These are phyloP conservation scores for Agrochola litura DNA, from an alignment of 2,888 invertebrate genomes.

Conservation along the genomic window DNA sequence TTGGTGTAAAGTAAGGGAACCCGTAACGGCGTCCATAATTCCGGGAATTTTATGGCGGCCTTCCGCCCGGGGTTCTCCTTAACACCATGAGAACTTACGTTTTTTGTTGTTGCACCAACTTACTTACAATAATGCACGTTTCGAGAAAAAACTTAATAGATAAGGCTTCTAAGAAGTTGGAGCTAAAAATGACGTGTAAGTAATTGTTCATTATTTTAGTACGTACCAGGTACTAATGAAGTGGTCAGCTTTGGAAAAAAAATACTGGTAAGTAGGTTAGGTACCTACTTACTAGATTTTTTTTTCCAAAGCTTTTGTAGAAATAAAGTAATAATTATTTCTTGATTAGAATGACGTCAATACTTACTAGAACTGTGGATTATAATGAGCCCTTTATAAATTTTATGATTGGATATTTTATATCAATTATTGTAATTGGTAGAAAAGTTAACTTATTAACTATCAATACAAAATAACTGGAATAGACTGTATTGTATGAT, in stretches of 20 bases:
- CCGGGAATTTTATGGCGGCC: slow-evolving; percentile 53
- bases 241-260: too few relatives aligned
- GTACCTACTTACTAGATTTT: too few relatives aligned
- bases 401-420: too few relatives aligned
- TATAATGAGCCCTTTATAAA: too few relatives aligned
- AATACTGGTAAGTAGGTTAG: too few relatives aligned
- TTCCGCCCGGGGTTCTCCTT: slow-evolving; percentile 49
- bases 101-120: slow-evolving; percentile 29
- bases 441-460: background rate
- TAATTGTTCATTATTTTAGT: background rate
- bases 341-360: background rate
- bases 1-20: slow-evolving; percentile 38
- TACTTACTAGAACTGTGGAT: background rate
- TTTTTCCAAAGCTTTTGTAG: too few relatives aligned
- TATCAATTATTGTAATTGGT: too few relatives aligned
- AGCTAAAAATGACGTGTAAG: background rate
- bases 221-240: background rate
- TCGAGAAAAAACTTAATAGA: background rate
- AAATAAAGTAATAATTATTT: too few relatives aligned
- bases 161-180: background rate
- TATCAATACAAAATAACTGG: too few relatives aligned
- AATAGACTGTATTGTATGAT: background rate
- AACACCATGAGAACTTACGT: slow-evolving; percentile 26
- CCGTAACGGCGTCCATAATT: slow-evolving; percentile 53
- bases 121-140: background rate